Evolutionary conservation across 2,797 vertebrate species (phyloP).

Genomic region (Leptodactylus fallax): DNA sequence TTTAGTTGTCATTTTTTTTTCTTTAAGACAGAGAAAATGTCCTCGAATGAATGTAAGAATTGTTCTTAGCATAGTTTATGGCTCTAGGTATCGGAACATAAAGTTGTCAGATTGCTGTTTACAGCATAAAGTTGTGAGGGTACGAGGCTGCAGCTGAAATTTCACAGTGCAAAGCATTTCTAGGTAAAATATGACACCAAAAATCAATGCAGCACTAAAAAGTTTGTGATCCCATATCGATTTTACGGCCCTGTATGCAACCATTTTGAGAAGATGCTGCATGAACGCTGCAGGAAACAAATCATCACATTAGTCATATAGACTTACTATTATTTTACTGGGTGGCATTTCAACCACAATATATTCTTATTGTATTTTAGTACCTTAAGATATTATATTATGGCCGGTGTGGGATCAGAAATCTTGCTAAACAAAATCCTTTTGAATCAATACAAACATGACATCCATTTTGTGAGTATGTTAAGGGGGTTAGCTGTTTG

Average conservation of each 20-base stretch:
- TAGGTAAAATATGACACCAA: background rate
- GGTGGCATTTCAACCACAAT: background rate
- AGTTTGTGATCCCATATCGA: conserved; percentile 27
- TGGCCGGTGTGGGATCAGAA: background rate
- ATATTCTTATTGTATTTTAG: conserved; percentile 26
- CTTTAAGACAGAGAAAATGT: background rate
- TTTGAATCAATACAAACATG: background rate
- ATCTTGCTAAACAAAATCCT: background rate
- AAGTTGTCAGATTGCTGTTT: conserved; percentile 18
- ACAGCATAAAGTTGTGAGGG: background rate
- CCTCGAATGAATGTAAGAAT: background rate
- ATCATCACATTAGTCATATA: background rate
- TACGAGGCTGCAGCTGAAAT: background rate
- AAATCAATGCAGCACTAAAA: conserved; percentile 27
- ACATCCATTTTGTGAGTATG: too few relatives aligned
- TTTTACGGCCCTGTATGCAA: background rate
- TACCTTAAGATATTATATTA: background rate
- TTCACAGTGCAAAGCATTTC: background rate
- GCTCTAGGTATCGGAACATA: background rate
- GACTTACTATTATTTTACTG: conserved; percentile 26
- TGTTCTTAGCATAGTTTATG: background rate
- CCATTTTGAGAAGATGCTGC: conserved; percentile 11
- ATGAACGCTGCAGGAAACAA: background rate
- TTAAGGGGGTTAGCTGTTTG: background rate
- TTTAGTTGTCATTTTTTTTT: background rate